phyloP scores from a whole-genome alignment of 2,797 vertebrate genomes.

The Diceros bicornis region DNA sequence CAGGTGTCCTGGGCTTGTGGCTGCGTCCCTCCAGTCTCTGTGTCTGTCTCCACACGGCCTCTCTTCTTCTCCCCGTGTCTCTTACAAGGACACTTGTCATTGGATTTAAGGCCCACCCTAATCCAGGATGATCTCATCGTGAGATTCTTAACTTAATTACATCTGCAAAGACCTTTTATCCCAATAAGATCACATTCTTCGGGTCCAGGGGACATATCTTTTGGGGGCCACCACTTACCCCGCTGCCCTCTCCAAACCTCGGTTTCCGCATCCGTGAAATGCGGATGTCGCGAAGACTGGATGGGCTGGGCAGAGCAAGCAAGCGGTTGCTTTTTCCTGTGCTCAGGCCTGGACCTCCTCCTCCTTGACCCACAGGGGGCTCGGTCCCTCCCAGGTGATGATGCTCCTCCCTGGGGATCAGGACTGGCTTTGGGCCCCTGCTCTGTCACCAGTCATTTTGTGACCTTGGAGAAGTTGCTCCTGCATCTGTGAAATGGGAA shows the following conservation, averaged over 20 bases:
- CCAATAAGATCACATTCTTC: too few relatives aligned
- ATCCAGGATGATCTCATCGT: background rate
- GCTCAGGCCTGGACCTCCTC: background rate
- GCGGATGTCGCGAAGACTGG: accelerated
- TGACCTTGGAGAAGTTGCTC: background rate
- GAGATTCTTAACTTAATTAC: background rate
- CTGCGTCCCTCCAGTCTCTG: accelerated
- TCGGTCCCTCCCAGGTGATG: background rate
- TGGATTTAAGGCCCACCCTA: background rate
- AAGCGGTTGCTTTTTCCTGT: background rate
- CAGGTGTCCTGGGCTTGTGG: background rate
- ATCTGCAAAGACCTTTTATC: background rate
- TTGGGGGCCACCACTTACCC: background rate
- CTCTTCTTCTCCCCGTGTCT: background rate
- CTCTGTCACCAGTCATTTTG: background rate
- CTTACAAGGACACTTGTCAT: background rate
- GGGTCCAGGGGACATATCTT: background rate
- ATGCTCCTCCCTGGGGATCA: background rate
- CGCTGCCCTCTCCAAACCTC: background rate
- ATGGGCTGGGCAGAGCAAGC: too few relatives aligned
- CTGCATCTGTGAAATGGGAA: background rate
- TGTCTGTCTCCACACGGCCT: accelerated
- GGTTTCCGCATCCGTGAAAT: too few relatives aligned
- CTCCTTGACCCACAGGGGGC: too few relatives aligned
- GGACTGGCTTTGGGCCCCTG: background rate